Conservation (phyloP, 1,140 invertebrate genomes). For the Drosophila aff. region DNA sequence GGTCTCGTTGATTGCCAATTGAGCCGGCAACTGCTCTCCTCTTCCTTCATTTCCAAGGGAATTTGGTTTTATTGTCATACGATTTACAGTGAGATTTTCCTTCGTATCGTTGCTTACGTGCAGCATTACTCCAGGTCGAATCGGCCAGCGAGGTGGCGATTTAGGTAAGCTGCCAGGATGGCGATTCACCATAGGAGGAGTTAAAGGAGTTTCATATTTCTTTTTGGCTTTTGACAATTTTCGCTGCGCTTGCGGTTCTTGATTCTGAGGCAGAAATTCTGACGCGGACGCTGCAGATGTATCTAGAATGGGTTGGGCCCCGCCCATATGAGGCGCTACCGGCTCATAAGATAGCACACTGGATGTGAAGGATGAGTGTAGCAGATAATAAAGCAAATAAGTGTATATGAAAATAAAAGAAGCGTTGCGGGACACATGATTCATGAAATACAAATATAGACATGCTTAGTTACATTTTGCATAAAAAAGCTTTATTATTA, state of each 20-base stretch:
- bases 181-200: background rate
- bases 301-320: conserved; percentile 47
- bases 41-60: conserved; percentile 12
- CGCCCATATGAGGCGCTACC: conserved; percentile 52
- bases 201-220: background rate
- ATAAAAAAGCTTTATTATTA: background rate
- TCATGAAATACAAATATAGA: background rate
- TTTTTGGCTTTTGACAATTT: background rate
- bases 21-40: conserved; percentile 54
- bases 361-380: conserved; percentile 6
- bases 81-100: conserved; percentile 86
- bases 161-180: conserved; percentile 81
- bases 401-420: conserved; percentile 17
- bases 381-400: background rate
- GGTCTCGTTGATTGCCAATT: conserved; percentile 45
- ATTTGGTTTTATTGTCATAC: conserved; percentile 73
- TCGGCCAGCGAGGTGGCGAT: conserved; percentile 92
- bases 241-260: conserved; percentile 31
- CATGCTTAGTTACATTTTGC: background rate
- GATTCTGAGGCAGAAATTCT: conserved; percentile 24
- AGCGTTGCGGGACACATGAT: background rate
- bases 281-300: conserved; percentile 31
- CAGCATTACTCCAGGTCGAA: conserved; percentile 94
- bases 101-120: conserved; percentile 89
- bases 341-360: conserved; percentile 80